Base-by-base conservation (phyloP, 2,888 invertebrate species). In the Xanthorhoe spadicearia region DNA sequence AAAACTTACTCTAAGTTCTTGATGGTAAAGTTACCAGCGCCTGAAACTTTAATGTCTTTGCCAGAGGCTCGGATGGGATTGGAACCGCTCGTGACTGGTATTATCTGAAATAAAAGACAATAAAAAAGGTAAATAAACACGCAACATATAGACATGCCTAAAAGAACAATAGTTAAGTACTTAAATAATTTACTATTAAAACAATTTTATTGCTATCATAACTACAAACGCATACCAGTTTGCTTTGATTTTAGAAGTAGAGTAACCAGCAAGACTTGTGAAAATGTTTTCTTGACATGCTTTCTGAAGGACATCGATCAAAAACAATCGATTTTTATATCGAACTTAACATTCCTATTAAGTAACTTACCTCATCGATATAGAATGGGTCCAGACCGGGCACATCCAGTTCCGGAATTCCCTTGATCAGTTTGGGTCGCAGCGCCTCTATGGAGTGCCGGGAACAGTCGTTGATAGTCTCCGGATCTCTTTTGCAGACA, bases 361-460 rank as follows among this genome's bases (percentile, higher is more conserved):
- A n/a, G n/a, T n/a, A n/a, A n/a, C n/a, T n/a, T 46, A 66, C 94
- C 86, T 95, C 94, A 0, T 95, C 94, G 46, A 97, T 93, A 46
- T 87, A 85, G 64, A 97, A 93, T 0, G 97, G 97, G 64, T 97
- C 96, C 56, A 96, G 88, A 0, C 95, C 90, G 0, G 97, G 97
- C 53, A 97, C 94, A 15, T 93, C 92, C 0, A 97, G 86, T 77
- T 95, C 95, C 0, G 95, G 94, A 56, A 97, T 95, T 2, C 97
- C 97, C 8, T 86, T 76, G 0, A 88, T 85, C 15, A 97, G 83
- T 46, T 94, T 88, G 0, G 95, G 94, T 48, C 94, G 90, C 15
- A 96, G 81, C 1, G 84, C 79, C 66, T 95, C 94, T 18, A 97
- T 93, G 8, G 95, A 94, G n/a, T 94, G 85, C 17, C 88, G 87